A percentile compares a stretch with the other conserved stretches of the same genome.
Evolutionary conservation across 2,797 vertebrate genomes (phyloP).

Genomic region (Phrynocephalus forsythii): DNA sequence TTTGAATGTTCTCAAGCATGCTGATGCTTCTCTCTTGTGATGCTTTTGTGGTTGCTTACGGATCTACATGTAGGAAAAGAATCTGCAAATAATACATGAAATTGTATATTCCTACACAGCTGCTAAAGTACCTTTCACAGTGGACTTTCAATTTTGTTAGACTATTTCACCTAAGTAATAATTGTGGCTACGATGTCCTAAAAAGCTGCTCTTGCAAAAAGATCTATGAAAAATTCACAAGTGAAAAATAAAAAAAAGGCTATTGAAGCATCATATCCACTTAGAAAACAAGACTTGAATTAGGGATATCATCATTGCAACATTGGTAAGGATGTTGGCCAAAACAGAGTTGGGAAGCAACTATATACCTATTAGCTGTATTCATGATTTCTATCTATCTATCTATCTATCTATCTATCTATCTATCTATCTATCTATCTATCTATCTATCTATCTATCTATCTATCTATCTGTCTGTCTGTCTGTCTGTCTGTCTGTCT

Average conservation of each 20-base stretch:
- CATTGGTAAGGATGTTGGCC: no score
- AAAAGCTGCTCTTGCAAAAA: background rate
- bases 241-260: background rate
- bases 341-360: no score
- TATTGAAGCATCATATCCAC: background rate
- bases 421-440: no score
- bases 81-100: fast-evolving
- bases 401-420: no score
- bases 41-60: background rate
- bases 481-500: no score
- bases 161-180: background rate
- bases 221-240: background rate
- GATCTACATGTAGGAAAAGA: background rate
- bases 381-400: no score
- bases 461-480: no score
- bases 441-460: no score
- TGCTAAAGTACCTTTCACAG: conserved; percentile 11
- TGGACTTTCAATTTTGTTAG: conserved; percentile 7
- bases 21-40: background rate
- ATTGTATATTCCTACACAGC: background rate
- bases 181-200: fast-evolving
- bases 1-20: background rate
- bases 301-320: no score
- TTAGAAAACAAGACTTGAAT: background rate
- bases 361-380: no score